phyloP scores from a whole-genome alignment of 2,888 invertebrate genomes.

The Cheilosia pagana region DNA sequence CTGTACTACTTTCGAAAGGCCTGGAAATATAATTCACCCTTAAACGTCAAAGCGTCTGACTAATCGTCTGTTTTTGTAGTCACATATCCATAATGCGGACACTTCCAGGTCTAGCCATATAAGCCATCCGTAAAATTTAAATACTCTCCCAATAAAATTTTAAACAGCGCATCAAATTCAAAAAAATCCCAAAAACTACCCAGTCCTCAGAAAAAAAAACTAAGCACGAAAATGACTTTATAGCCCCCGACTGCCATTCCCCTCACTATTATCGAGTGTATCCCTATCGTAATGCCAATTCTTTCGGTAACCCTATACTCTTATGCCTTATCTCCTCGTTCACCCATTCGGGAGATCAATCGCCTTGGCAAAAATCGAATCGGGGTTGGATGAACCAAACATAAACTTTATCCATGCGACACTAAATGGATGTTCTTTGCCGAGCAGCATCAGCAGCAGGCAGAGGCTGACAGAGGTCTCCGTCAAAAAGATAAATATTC shows the following conservation, averaged over 20 bases:
- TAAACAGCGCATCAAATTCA: slow-evolving; percentile 36
- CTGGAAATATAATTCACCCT: too few species aligned
- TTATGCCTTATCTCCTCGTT: slow-evolving; percentile 8
- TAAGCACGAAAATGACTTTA: slow-evolving; percentile 65
- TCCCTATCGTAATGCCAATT: neutral
- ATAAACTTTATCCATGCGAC: slow-evolving; percentile 73
- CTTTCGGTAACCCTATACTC: slow-evolving; percentile 9
- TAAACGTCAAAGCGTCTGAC: too few species aligned
- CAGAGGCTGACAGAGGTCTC: slow-evolving; percentile 29
- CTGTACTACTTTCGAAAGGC: too few species aligned
- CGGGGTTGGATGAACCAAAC: slow-evolving; percentile 71
- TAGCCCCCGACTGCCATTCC: slow-evolving; percentile 18
- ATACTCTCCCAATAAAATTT: slow-evolving; percentile 45
- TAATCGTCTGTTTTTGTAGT: too few species aligned
- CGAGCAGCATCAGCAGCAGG: neutral
- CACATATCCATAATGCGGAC: too few species aligned
- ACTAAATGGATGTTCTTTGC: slow-evolving; percentile 64
- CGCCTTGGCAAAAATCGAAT: slow-evolving; percentile 23
- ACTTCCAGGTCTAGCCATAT: too few species aligned
- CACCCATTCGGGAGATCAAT: slow-evolving; percentile 39
- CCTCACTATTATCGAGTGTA: slow-evolving; percentile 33
- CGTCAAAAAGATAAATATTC: slow-evolving; percentile 63
- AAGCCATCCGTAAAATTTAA: slow-evolving; percentile 4
- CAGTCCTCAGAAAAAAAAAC: neutral
- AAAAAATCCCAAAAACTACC: slow-evolving; percentile 24